These are phyloP conservation scores for Campylomormyrus tamandua DNA, from an alignment of 2,113 vertebrate genomes.

Conservation along the genomic window DNA sequence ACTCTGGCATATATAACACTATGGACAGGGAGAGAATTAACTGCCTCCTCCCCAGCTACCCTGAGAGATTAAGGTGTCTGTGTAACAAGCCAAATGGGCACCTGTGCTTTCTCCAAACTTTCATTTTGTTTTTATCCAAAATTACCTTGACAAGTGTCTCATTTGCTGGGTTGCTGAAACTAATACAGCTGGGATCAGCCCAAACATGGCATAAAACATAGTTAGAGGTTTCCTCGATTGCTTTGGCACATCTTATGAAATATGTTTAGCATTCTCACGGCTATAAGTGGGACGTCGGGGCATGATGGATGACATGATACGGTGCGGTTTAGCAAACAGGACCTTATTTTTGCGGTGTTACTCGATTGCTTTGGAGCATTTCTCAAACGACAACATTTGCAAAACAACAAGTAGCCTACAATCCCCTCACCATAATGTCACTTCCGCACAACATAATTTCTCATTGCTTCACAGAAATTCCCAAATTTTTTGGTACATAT, in stretches of 20 bases:
- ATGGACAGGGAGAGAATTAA: not conserved
- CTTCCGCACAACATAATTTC: not conserved
- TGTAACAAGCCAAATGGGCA: not conserved
- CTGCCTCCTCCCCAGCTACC: not conserved
- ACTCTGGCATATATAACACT: not conserved
- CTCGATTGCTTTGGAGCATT: no score
- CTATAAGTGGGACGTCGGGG: not conserved
- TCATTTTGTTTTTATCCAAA: not conserved
- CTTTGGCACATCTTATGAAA: not conserved
- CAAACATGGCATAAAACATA: not conserved
- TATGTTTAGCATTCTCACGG: not conserved
- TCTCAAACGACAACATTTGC: no score
- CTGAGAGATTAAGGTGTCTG: not conserved
- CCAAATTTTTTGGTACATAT: not conserved
- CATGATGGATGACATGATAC: not conserved
- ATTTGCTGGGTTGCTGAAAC: not conserved
- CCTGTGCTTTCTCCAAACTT: not conserved
- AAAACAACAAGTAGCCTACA: no score
- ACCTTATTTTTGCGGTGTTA: not conserved
- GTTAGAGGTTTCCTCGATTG: not conserved
- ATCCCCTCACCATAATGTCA: not conserved
- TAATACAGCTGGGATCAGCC: not conserved
- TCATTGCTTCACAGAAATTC: not conserved
- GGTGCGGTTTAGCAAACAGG: not conserved
- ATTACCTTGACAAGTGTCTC: not conserved